These are phyloP conservation scores for Limnothrissa miodon DNA, from an alignment of 2,113 vertebrate species.

Conservation along the genomic window DNA sequence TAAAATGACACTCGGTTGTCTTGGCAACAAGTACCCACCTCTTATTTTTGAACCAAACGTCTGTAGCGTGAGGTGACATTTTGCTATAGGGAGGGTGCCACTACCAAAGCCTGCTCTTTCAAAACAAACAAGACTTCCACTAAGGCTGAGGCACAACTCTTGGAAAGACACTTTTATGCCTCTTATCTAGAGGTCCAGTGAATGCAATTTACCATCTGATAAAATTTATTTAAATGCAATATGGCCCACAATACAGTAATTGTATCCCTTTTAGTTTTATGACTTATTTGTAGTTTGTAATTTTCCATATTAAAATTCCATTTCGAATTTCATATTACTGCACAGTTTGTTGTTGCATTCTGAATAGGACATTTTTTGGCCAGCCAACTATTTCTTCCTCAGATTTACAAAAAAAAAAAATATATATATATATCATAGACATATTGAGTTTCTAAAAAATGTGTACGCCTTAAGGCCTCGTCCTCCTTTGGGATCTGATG, in stretches of 20 bases:
- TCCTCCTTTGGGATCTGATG: neutral
- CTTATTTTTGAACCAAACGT: conserved; percentile 71
- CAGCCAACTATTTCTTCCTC: neutral
- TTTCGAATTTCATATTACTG: neutral
- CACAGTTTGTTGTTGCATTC: neutral
- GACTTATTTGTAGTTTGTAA: neutral
- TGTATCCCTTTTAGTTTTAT: neutral
- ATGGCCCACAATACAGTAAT: no score
- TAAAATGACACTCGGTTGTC: conserved; percentile 88
- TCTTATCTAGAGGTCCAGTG: neutral
- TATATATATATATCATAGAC: neutral
- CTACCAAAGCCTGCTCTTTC: neutral
- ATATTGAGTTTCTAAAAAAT: neutral
- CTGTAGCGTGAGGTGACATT: conserved; percentile 69
- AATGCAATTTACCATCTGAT: no score
- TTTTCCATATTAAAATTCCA: no score
- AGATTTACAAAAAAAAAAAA: neutral
- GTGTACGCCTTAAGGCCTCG: neutral
- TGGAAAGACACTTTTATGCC: neutral
- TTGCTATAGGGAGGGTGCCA: conserved; percentile 48
- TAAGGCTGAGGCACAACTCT: neutral
- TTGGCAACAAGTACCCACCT: conserved; percentile 76
- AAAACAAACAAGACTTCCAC: conserved; percentile 26
- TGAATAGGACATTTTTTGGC: neutral
- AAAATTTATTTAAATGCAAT: no score